These are phyloP conservation scores for Eristalis tenax DNA, from an alignment of 2,888 invertebrate genomes.

Conservation along the genomic window DNA sequence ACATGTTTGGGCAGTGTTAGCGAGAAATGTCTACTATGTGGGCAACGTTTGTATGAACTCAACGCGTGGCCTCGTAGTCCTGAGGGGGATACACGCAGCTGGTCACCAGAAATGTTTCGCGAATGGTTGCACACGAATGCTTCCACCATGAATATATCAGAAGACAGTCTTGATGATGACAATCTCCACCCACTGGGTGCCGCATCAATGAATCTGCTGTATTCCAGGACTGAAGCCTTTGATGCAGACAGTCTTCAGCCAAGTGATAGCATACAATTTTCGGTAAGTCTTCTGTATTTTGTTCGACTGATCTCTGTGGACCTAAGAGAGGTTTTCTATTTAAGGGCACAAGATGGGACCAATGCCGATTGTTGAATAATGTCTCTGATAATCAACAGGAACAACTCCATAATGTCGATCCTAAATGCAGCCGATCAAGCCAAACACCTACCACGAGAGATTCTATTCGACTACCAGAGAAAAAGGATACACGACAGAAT, in stretches of 20 bases:
- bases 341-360: neutral
- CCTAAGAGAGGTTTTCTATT: neutral
- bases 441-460: neutral
- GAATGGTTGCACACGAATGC: neutral
- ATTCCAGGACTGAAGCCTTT: neutral
- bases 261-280: neutral
- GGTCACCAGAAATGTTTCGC: neutral
- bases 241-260: neutral
- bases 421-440: neutral
- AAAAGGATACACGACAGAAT: constrained; percentile 26
- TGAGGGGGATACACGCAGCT: neutral
- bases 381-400: neutral
- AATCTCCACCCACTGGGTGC: neutral
- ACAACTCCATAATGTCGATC: neutral
- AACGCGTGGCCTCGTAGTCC: neutral
- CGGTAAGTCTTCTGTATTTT: neutral
- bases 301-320: too few species aligned
- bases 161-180: neutral
- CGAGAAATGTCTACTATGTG: neutral
- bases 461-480: neutral
- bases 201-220: neutral
- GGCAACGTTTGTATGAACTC: neutral
- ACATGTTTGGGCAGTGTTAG: neutral
- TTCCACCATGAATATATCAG: neutral
- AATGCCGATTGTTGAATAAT: neutral